Conservation (phyloP, 2,113 vertebrate species). For the Toxotes jaculatrix region DNA sequence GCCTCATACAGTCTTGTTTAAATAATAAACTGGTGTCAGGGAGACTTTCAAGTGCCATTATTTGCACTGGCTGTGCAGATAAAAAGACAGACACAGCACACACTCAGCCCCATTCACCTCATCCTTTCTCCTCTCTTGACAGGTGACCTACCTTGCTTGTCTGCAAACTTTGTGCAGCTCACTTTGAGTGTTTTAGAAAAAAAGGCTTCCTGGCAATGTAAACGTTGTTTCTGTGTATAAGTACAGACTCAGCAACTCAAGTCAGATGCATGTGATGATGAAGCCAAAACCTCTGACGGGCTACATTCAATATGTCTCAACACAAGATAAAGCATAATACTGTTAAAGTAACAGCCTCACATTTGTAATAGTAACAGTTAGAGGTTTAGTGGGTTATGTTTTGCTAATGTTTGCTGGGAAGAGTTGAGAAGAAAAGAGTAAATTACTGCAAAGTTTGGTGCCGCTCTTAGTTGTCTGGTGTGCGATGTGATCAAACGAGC, state of each 20-base stretch:
- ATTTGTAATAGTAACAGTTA: not conserved
- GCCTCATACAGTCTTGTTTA: slow-evolving; percentile 43
- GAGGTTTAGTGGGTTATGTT: not conserved
- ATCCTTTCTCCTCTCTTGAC: slow-evolving; percentile 64
- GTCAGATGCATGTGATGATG: slow-evolving; percentile 16
- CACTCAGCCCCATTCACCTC: slow-evolving; percentile 40
- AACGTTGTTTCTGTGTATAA: slow-evolving; percentile 15
- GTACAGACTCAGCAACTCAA: slow-evolving; percentile 33
- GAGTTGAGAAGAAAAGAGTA: not conserved
- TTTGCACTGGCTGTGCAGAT: slow-evolving; percentile 52
- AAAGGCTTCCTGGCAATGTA: slow-evolving; percentile 38
- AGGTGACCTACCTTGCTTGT: slow-evolving; percentile 56
- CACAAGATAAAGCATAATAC: not conserved
- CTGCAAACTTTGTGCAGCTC: slow-evolving; percentile 50
- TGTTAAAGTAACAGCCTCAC: slow-evolving; percentile 1
- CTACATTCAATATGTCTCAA: not conserved
- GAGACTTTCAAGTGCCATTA: slow-evolving; percentile 56
- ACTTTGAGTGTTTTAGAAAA: slow-evolving; percentile 25
- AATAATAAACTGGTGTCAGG: slow-evolving; percentile 51
- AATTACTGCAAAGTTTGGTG: slow-evolving; percentile 4
- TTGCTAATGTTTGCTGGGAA: not conserved
- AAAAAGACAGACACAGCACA: slow-evolving; percentile 56
- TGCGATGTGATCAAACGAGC: slow-evolving; percentile 26
- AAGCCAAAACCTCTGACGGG: not conserved
- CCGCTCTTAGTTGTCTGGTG: slow-evolving; percentile 7